Conservation (phyloP, 2,113 vertebrate species). For the Catharus minimus region DNA sequence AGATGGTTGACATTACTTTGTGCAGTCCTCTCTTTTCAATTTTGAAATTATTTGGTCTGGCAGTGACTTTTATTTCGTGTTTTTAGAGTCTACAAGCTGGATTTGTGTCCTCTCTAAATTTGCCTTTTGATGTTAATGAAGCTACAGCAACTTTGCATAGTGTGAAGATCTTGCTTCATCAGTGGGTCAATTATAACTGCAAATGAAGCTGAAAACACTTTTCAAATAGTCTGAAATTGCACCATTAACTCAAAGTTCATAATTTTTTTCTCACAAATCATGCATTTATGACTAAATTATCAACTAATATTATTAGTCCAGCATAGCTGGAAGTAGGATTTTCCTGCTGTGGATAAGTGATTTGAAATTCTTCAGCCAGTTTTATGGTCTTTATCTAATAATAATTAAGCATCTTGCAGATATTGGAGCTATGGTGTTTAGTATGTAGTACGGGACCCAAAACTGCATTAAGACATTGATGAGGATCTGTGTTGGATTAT, state of each 20-base stretch:
- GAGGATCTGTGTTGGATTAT: not conserved
- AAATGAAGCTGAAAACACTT: not conserved
- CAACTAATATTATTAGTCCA: not conserved
- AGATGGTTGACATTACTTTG: conserved; percentile 38
- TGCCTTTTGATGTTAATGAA: not conserved
- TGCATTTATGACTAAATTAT: not conserved
- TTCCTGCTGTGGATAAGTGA: not conserved
- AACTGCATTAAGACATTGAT: not conserved
- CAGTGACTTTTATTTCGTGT: not conserved
- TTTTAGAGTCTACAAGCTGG: not conserved
- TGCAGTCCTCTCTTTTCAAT: not conserved
- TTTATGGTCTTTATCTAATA: not conserved
- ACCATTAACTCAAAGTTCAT: not conserved
- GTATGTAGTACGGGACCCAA: not conserved
- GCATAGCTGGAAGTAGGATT: not conserved
- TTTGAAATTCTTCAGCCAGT: not conserved
- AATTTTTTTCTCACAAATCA: not conserved
- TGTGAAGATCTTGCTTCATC: not conserved
- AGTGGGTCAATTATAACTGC: not conserved
- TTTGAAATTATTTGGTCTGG: conserved; percentile 41
- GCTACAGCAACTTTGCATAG: not conserved
- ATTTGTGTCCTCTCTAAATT: not conserved
- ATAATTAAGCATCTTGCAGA: not conserved
- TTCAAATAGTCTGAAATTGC: not conserved
- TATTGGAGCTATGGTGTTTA: not conserved